Evolutionary conservation across 2,888 invertebrate genomes (phyloP).

Genomic region (Tinea semifulvella): DNA sequence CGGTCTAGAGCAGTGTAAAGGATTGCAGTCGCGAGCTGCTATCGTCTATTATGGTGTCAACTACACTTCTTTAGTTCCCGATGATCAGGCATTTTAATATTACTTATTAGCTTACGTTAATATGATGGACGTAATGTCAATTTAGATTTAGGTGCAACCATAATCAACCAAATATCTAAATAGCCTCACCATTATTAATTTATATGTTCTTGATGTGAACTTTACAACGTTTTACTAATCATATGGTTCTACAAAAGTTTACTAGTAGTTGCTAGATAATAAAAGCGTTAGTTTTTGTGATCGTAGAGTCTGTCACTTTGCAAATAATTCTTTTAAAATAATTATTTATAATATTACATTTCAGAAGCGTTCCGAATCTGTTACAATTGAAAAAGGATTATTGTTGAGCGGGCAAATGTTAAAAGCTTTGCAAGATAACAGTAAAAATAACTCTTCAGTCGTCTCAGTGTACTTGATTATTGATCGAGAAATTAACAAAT

Average conservation of each 20-base stretch:
- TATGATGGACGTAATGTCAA: conserved; percentile 27
- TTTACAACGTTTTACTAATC: too few relatives aligned
- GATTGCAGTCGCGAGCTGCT: conserved; percentile 39
- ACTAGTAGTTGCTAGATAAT: too few relatives aligned
- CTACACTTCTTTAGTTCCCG: conserved; percentile 38
- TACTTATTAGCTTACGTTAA: not conserved
- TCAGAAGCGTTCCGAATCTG: not conserved
- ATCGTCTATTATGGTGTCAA: conserved; percentile 62
- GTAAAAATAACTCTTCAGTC: conserved; percentile 24
- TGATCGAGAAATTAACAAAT: conserved; percentile 42
- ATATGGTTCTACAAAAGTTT: too few relatives aligned
- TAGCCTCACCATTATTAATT: too few relatives aligned
- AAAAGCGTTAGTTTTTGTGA: too few relatives aligned
- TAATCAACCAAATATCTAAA: too few relatives aligned
- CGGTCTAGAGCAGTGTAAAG: conserved; percentile 59
- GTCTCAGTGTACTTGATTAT: conserved; percentile 51
- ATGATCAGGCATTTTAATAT: not conserved
- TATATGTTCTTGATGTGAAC: too few relatives aligned
- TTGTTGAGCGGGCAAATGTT: conserved; percentile 41
- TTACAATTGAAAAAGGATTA: conserved; percentile 12
- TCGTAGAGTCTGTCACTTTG: too few relatives aligned
- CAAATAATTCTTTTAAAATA: too few relatives aligned
- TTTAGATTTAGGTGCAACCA: too few relatives aligned
- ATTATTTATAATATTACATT: conserved; percentile 19
- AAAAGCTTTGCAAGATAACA: conserved; percentile 33